Evolutionary conservation across 2,888 invertebrate species (phyloP), one percentile per base, ranked within the genome.

Genomic region (Drosophila conformis): DNA sequence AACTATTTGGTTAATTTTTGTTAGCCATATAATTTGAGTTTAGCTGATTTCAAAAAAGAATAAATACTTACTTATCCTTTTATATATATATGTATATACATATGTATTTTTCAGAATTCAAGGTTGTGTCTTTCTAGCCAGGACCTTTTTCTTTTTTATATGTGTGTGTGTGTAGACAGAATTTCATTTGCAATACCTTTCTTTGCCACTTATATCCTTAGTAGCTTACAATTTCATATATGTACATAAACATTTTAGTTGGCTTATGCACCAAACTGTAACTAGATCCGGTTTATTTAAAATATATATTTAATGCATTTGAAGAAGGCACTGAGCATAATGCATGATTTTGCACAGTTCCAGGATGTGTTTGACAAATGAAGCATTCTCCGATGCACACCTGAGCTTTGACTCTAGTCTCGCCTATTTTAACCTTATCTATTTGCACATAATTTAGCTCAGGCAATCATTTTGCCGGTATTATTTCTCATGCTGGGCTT

Each of bases 361-460:
- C 2, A 36, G n/a, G 5, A 10, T 21, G 15, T 42, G 15, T 21
- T 57, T 31, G 29, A 42, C 31, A 57, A 31, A 31, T 42, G 40
- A 42, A 31, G 40, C 31, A 21, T 42, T 21, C 10, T 57, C 10
- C 21, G 13, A 21, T 57, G 40, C 40, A 42, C 21, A 21, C 15
- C 57, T 38, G n/a, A n/a, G 15, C 38, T 18, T 38, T 56, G 36
- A 7, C 10, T 15, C 29, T 18, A 21, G 31, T 21, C 40, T 31
- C 31, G 31, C 21, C 21, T 29, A 4, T 21, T 57, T 42, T 21
- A 42, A 31, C 40, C 57, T 64, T 64, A 31, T 38, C 38, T 33
- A 21, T 27, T 33, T 18, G 33, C 51, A 27, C 15, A 21, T 48
- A 48, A 15, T 48, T 48, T 35, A 27, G 6, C 31, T 25, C 10